Conservation (phyloP, 2,888 invertebrate species). For the Sthenelais limicola region DNA sequence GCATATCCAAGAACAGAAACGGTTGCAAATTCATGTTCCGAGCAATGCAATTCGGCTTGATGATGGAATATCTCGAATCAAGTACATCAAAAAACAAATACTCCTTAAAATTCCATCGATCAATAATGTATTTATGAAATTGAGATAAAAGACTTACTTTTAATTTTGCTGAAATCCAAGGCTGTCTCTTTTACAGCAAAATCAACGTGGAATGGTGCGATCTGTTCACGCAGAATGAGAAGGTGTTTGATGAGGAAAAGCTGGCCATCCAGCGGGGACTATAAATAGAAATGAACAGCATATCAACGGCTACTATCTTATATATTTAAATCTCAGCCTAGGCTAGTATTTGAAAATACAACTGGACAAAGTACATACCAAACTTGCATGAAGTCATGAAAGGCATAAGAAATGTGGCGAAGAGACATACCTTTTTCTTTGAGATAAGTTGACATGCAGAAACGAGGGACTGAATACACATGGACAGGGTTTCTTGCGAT, state of each 20-base stretch:
- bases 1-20: neutral
- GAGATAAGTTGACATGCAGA: slow-evolving; percentile 86
- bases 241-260: slow-evolving; percentile 99
- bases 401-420: neutral
- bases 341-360: neutral
- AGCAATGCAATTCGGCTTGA: too few relatives aligned
- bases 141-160: slow-evolving; percentile 75
- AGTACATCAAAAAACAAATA: neutral
- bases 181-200: slow-evolving; percentile 87
- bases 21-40: too few relatives aligned
- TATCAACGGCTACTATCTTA: neutral
- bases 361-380: too few relatives aligned
- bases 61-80: too few relatives aligned
- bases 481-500: slow-evolving; percentile 94
- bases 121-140: neutral
- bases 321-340: neutral
- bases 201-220: slow-evolving; percentile 96
- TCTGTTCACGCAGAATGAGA: slow-evolving; percentile 95
- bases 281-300: slow-evolving; percentile 7
- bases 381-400: too few relatives aligned
- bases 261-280: slow-evolving; percentile 86
- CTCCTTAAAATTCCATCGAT: neutral
- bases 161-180: slow-evolving; percentile 93
- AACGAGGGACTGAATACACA: slow-evolving; percentile 92
- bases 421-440: slow-evolving; percentile 76